Base-by-base conservation (phyloP, 2,113 vertebrate genomes). In the Mesembrinibis cayennensis region DNA sequence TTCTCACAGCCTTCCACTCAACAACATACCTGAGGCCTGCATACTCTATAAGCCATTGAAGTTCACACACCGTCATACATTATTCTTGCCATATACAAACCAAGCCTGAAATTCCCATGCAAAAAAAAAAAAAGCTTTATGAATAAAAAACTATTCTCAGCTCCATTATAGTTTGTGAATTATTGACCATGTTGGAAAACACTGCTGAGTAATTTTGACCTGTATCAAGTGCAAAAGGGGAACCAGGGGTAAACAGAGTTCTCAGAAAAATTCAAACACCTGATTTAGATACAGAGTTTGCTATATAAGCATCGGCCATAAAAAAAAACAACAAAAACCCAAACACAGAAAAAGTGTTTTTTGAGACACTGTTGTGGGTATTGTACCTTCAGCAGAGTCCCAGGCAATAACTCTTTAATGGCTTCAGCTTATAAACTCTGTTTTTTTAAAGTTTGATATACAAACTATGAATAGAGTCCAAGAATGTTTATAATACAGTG, bases 261-360 rank as follows among this genome's bases (percentile, higher is more conserved):
- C 82, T 89, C 69, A 58, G 36, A 69, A 97, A 96, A 93, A 89
- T 22, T 73, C 47, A 71, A 69, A 29, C 5, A 40, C 30, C 76
- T 94, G 65, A 56, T 81, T 94, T 79, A 90, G 86, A 77, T 59
- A 25, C 52, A 74, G 49, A 95, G 67, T 73, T 90, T 90, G 47
- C 69, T 70, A 56, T 61, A 73, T 56, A 92, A 58, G 67, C 59
- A 47, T 52, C 2, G 9, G 40, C 13, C 32, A 70, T 40, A 62
- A 83, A 81, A 65, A 65, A 23, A 65, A 18, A 0, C 18, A 71
- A 47, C 38, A 65, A 19, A 78, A 36, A 21, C 42, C 6, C 20
- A 27, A 89, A 77, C 1, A 8, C 32, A 83, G 36, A 78, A 76
- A 42, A 90, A 47, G 9, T 21, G 32, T 6, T 27, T 5, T 36